Percentiles rank a stretch among this genome's conserved stretches.
Evolutionary conservation across 1,140 invertebrate genomes (phyloP).

Genomic region (Camponotus floridanus): DNA sequence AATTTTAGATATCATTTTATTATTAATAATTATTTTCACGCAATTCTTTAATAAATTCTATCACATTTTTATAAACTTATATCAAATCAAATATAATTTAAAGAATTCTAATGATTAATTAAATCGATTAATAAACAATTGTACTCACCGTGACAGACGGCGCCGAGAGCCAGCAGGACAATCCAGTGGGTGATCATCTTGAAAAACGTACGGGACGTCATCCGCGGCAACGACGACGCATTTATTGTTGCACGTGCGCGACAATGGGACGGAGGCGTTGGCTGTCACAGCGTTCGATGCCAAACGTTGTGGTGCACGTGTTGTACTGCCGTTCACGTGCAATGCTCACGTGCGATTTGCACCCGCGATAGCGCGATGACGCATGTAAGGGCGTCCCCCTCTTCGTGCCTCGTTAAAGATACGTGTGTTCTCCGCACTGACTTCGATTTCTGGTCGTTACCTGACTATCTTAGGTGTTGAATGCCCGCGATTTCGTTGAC

Average conservation of each 20-base stretch:
- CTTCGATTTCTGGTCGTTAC: slow-evolving; percentile 21
- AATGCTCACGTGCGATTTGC: slow-evolving; percentile 73
- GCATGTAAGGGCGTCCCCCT: slow-evolving; percentile 65
- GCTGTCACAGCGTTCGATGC: background rate
- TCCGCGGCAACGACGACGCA: slow-evolving; percentile 59
- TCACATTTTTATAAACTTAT: background rate
- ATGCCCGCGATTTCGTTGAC: background rate
- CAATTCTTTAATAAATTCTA: background rate
- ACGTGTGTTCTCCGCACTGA: slow-evolving; percentile 12
- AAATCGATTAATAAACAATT: background rate
- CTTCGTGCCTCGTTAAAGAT: background rate
- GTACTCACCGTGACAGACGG: slow-evolving; percentile 67
- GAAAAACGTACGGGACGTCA: slow-evolving; percentile 65
- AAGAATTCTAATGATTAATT: background rate
- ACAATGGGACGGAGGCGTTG: slow-evolving; percentile 29
- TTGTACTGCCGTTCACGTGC: slow-evolving; percentile 60
- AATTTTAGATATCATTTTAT: background rate
- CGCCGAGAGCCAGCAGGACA: slow-evolving; percentile 48
- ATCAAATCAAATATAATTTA: background rate
- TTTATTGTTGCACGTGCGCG: slow-evolving; percentile 64
- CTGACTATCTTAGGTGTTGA: slow-evolving; percentile 5
- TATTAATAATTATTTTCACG: background rate
- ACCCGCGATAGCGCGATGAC: slow-evolving; percentile 67
- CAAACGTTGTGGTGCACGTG: slow-evolving; percentile 67
- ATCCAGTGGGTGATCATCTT: slow-evolving; percentile 73